phyloP scores from a whole-genome alignment of 2,113 vertebrate species.

The Paramormyrops kingsleyae region DNA sequence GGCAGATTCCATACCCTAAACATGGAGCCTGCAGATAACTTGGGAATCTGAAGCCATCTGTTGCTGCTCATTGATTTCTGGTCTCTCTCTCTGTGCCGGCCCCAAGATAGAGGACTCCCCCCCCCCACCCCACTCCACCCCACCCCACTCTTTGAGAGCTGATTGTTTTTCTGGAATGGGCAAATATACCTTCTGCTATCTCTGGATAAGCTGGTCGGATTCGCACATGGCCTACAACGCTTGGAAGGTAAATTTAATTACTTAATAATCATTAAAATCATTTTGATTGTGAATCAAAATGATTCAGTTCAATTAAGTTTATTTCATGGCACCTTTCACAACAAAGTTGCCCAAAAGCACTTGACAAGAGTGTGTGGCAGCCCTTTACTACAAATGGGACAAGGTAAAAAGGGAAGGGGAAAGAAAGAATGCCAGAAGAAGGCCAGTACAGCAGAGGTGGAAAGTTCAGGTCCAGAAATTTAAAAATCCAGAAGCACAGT shows the following conservation, averaged over 20 bases:
- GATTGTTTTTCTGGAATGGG: background rate
- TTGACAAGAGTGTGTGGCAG: background rate
- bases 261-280: background rate
- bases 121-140: background rate
- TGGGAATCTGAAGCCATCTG: background rate
- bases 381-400: background rate
- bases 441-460: background rate
- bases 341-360: background rate
- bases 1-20: background rate
- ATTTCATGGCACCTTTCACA: background rate
- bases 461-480: background rate
- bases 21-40: conserved; percentile 10
- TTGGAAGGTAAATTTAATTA: background rate
- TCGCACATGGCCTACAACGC: background rate
- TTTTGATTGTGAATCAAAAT: background rate
- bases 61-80: background rate
- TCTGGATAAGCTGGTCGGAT: background rate
- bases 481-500: background rate
- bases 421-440: background rate
- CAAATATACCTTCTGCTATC: background rate
- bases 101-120: background rate
- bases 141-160: background rate
- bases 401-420: background rate
- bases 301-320: background rate
- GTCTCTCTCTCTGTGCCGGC: background rate